Percentiles rank a stretch among this genome's conserved stretches.
Conservation (phyloP, 2,888 invertebrate species). For the Heliothis peltigera region DNA sequence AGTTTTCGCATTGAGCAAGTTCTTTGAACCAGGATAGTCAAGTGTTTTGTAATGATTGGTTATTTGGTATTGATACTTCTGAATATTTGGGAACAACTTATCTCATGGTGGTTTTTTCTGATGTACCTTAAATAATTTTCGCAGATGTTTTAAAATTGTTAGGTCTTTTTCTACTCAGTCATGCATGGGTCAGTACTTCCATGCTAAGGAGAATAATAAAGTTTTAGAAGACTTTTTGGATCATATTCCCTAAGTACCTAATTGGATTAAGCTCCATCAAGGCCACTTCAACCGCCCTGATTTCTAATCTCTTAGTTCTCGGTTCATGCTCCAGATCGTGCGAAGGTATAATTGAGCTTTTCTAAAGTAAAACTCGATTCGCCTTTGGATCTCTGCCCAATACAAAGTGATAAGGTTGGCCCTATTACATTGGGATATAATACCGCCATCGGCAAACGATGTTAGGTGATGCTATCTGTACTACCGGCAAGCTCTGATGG, state of each 20-base stretch:
- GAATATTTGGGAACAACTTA: conserved; percentile 6
- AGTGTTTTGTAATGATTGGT: conserved; percentile 6
- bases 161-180: too few species aligned
- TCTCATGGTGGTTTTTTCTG: not conserved
- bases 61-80: conserved; percentile 6
- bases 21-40: conserved; percentile 29
- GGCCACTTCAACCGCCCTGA: conserved; percentile 10
- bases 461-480: conserved; percentile 44
- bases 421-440: conserved; percentile 46
- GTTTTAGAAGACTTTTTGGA: not conserved
- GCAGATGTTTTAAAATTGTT: too few species aligned
- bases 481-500: conserved; percentile 38
- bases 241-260: conserved; percentile 1
- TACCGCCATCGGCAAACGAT: conserved; percentile 52
- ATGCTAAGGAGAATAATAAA: not conserved
- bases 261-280: conserved; percentile 14
- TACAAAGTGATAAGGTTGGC: conserved; percentile 37
- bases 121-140: not conserved
- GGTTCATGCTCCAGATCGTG: conserved; percentile 44
- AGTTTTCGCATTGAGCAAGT: conserved; percentile 15
- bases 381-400: conserved; percentile 19
- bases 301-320: conserved; percentile 31
- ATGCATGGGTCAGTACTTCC: not conserved
- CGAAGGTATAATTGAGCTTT: conserved; percentile 39
- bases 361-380: conserved; percentile 30